Evolutionary conservation across 2,797 vertebrate species (phyloP).

Genomic region (Podarcis siculus): DNA sequence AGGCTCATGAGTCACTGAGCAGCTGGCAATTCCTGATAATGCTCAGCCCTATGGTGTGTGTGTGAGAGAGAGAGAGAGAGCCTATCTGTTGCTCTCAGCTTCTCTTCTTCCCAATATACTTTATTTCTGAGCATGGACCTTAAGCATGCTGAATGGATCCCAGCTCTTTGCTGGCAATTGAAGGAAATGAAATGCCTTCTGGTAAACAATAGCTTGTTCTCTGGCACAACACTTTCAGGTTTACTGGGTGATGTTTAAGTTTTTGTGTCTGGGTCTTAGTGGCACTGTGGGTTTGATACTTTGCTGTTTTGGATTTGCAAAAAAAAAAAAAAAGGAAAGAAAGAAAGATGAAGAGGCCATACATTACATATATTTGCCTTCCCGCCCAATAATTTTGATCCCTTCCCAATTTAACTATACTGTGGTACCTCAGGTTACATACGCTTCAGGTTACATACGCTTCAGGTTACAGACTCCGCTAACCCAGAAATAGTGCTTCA

Average conservation of each 20-base stretch:
- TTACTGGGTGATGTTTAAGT: constrained; percentile 34
- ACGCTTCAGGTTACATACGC: too few relatives aligned
- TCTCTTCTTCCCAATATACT: neutral
- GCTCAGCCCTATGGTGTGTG: neutral
- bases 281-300: neutral
- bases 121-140: neutral
- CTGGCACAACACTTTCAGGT: constrained; percentile 47
- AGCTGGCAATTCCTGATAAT: neutral
- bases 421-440: too few relatives aligned
- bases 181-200: constrained; percentile 35
- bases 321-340: too few relatives aligned
- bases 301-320: neutral
- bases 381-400: too few relatives aligned
- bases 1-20: neutral
- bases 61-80: too few relatives aligned
- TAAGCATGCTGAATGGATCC: neutral
- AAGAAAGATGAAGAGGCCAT: too few relatives aligned
- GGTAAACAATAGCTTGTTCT: constrained; percentile 36
- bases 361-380: too few relatives aligned
- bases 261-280: constrained; percentile 35
- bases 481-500: too few relatives aligned
- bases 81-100: neutral
- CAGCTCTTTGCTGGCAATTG: neutral
- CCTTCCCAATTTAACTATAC: too few relatives aligned
- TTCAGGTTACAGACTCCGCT: too few relatives aligned